A percentile compares a stretch with the other conserved stretches of the same genome.
Evolutionary conservation across 1,140 invertebrate genomes (phyloP).

Genomic region (Drosophila funebris): DNA sequence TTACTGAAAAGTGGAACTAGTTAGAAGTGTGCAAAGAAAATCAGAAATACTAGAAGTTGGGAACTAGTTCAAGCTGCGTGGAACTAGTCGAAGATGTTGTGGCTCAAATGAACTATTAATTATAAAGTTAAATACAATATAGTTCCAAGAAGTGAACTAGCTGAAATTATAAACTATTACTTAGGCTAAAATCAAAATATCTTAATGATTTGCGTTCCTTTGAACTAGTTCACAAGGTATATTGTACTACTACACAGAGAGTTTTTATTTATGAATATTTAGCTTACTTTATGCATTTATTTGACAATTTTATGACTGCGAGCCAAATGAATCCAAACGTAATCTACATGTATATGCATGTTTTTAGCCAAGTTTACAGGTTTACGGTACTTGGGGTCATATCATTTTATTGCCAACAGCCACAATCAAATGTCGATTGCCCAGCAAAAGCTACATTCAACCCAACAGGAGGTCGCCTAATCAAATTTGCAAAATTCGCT

Average conservation of each 20-base stretch:
- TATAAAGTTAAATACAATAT: background rate
- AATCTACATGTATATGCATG: constrained; percentile 4
- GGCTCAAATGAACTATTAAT: background rate
- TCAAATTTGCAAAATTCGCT: constrained; percentile 63
- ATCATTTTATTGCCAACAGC: constrained; percentile 36
- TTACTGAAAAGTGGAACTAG: too few species aligned
- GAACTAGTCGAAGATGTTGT: too few species aligned
- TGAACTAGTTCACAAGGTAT: background rate
- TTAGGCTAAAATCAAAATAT: too few species aligned
- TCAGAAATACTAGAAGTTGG: too few species aligned
- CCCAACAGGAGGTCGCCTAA: constrained; percentile 52
- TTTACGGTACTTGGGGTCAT: constrained; percentile 24
- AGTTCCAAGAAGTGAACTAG: too few species aligned
- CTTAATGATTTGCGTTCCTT: background rate
- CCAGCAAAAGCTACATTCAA: constrained; percentile 12
- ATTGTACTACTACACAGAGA: background rate
- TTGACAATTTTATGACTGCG: constrained; percentile 8
- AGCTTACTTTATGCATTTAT: background rate
- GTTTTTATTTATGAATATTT: constrained; percentile 1
- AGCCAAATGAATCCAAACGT: constrained; percentile 4
- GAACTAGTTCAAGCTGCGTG: too few species aligned
- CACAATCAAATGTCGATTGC: constrained; percentile 44
- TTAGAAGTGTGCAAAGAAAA: too few species aligned
- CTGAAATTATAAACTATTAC: too few species aligned
- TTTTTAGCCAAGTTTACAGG: constrained; percentile 15